phyloP scores from a whole-genome alignment of 2,113 vertebrate species.

The Micronycteris hirsuta region DNA sequence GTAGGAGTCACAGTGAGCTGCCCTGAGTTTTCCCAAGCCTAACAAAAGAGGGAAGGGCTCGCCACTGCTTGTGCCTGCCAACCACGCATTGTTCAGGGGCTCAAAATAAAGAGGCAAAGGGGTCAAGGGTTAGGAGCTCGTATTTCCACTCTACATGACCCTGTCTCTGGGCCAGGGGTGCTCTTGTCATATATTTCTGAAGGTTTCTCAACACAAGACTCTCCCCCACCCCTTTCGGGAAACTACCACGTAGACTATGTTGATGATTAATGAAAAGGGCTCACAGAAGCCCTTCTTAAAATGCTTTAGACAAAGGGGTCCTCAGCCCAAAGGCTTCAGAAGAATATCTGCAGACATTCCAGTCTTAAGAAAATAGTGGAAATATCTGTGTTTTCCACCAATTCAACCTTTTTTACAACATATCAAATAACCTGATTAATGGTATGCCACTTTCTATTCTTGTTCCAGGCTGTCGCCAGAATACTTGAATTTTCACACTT shows the following conservation, averaged over 20 bases:
- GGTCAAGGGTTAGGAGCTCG: constrained; percentile 81
- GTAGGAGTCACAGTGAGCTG: constrained; percentile 78
- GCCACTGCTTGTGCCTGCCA: constrained; percentile 80
- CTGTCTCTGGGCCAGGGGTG: constrained; percentile 73
- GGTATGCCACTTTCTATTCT: constrained; percentile 72
- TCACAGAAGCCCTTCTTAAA: constrained; percentile 74
- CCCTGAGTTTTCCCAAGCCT: constrained; percentile 80
- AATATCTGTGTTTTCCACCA: constrained; percentile 70
- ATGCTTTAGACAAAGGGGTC: constrained; percentile 69
- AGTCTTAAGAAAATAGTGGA: constrained; percentile 74
- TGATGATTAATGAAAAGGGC: constrained; percentile 78
- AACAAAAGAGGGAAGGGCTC: constrained; percentile 80
- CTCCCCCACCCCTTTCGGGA: constrained; percentile 70
- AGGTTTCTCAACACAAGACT: constrained; percentile 75
- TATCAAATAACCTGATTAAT: constrained; percentile 77
- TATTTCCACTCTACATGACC: constrained; percentile 84
- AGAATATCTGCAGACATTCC: constrained; percentile 75
- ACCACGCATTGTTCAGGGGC: constrained; percentile 80
- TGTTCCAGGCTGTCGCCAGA: constrained; percentile 64
- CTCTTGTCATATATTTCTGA: constrained; percentile 80
- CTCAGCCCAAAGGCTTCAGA: constrained; percentile 65
- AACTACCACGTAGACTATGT: constrained; percentile 73
- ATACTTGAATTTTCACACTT: constrained; percentile 68
- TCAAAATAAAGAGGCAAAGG: constrained; percentile 81
- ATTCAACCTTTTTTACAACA: constrained; percentile 58